A percentile compares a stretch with the other conserved stretches of the same genome.
These are phyloP conservation scores for Mus musculus DNA, from an alignment of 2,113 vertebrate genomes.

Conservation along the genomic window DNA sequence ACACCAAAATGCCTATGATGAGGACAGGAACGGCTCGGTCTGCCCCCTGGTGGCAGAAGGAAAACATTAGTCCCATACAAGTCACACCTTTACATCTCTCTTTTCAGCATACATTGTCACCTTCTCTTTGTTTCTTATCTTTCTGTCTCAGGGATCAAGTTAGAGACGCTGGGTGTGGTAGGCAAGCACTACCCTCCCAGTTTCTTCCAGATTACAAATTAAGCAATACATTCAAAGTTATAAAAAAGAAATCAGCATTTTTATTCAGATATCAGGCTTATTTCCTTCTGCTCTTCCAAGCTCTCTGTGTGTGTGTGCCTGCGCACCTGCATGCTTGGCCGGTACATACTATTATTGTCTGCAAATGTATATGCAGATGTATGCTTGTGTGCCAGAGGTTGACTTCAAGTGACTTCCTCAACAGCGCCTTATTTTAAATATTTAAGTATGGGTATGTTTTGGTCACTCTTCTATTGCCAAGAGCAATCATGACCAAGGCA, in stretches of 20 bases:
- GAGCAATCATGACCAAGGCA: neutral
- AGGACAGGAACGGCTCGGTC: conserved; percentile 95
- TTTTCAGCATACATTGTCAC: neutral
- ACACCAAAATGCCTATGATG: conserved; percentile 97
- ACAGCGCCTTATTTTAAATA: neutral
- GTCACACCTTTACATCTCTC: neutral
- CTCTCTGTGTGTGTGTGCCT: neutral
- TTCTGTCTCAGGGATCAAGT: neutral
- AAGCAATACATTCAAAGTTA: neutral
- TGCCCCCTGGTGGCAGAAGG: conserved; percentile 87
- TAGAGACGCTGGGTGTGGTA: neutral
- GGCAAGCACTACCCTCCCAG: neutral
- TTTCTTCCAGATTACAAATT: conserved; percentile 17
- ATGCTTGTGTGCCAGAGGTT: neutral
- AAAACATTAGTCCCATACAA: conserved; percentile 56
- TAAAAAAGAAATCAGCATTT: conserved; percentile 31
- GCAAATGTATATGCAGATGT: neutral
- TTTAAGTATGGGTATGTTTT: neutral
- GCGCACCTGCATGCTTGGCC: neutral
- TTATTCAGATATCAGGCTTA: neutral
- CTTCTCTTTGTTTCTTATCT: neutral
- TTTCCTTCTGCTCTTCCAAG: neutral
- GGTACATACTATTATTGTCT: neutral
- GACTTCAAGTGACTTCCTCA: neutral
- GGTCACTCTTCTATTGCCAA: neutral